phyloP scores from a whole-genome alignment of 2,888 invertebrate species.

The Rambutsinella grinnellia region DNA sequence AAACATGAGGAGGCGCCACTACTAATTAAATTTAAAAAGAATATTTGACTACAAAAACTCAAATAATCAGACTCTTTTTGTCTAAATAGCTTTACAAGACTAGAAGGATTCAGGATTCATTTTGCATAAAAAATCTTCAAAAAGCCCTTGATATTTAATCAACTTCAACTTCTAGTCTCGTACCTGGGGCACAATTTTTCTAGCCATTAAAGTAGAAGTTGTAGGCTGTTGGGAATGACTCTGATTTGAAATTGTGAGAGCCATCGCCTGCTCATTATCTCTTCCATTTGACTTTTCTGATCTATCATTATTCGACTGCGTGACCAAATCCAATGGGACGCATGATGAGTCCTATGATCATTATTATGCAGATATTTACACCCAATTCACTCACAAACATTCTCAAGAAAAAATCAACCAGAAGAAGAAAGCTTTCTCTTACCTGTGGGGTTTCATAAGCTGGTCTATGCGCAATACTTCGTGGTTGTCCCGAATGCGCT shows the following conservation, averaged over 20 bases:
- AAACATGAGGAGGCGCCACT: too few species aligned
- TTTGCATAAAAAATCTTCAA: neutral
- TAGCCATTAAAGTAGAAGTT: conserved; percentile 51
- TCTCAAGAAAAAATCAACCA: neutral
- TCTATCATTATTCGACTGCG: conserved; percentile 53
- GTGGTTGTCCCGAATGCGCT: conserved; percentile 49
- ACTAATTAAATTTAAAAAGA: too few species aligned
- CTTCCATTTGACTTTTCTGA: conserved; percentile 50
- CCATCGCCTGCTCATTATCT: conserved; percentile 42
- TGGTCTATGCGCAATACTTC: conserved; percentile 52
- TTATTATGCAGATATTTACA: conserved; percentile 23
- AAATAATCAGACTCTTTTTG: too few species aligned
- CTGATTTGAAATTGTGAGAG: conserved; percentile 43
- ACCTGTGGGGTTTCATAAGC: conserved; percentile 61
- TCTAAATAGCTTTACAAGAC: too few species aligned
- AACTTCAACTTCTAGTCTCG: conserved; percentile 8
- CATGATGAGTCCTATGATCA: conserved; percentile 46
- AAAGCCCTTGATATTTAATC: neutral
- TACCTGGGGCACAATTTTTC: conserved; percentile 52
- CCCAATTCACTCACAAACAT: conserved; percentile 23
- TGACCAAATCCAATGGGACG: conserved; percentile 61
- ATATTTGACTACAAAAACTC: too few species aligned
- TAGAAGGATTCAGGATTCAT: neutral
- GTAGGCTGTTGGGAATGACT: conserved; percentile 37
- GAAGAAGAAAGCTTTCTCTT: too few species aligned